phyloP scores from a whole-genome alignment of 2,888 invertebrate species.

The Heliconius sara region DNA sequence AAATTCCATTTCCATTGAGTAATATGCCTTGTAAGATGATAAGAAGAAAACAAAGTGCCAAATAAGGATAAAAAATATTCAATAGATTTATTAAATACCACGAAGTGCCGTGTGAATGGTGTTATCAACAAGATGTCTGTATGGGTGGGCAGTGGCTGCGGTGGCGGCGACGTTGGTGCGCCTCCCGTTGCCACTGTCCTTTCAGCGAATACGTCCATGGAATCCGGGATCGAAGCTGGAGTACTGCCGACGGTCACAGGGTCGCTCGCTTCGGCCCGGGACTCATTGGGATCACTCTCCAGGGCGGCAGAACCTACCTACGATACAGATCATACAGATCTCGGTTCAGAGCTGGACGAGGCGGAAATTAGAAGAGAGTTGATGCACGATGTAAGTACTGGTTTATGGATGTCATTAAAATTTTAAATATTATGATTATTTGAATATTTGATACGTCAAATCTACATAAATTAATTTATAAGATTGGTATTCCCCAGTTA shows the following conservation, averaged over 20 bases:
- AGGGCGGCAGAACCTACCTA: slow-evolving; percentile 86
- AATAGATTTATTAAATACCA: slow-evolving; percentile 37
- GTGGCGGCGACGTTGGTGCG: slow-evolving; percentile 63
- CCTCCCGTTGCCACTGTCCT: slow-evolving; percentile 71
- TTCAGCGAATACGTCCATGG: slow-evolving; percentile 83
- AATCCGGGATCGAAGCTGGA: slow-evolving; percentile 87
- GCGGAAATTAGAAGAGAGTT: slow-evolving; percentile 89
- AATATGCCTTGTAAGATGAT: slow-evolving; percentile 20
- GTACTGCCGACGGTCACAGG: slow-evolving; percentile 90
- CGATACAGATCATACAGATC: slow-evolving; percentile 91
- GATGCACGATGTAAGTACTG: slow-evolving; percentile 89
- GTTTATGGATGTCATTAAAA: not conserved
- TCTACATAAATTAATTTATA: not conserved
- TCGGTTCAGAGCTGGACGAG: slow-evolving; percentile 91
- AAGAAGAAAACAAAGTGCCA: slow-evolving; percentile 25
- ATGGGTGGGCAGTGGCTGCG: slow-evolving; percentile 79
- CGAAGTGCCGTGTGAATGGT: slow-evolving; percentile 70
- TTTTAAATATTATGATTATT: no score
- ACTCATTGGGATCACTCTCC: slow-evolving; percentile 84
- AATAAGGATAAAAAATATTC: slow-evolving; percentile 33
- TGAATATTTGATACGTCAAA: no score
- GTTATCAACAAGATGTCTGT: slow-evolving; percentile 75
- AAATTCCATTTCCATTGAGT: slow-evolving; percentile 20
- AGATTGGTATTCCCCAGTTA: not conserved
- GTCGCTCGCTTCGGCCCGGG: slow-evolving; percentile 83